Evolutionary conservation across 2,888 invertebrate species (phyloP).

Genomic region (Leptinotarsa rubiginosa): DNA sequence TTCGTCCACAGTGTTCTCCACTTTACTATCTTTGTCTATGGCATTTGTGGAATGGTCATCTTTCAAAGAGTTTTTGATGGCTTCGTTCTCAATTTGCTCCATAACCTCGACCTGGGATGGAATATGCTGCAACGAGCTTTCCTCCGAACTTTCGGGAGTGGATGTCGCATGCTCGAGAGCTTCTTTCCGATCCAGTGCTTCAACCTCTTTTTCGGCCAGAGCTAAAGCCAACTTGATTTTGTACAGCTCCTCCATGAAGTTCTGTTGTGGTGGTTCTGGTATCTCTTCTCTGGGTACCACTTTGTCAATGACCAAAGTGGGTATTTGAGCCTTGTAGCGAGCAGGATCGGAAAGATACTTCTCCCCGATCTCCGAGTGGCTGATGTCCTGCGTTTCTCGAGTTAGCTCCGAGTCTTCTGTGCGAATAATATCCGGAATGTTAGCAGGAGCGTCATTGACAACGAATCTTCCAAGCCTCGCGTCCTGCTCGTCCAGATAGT

Average conservation of each 20-base stretch:
- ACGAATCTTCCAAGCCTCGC: conserved; percentile 42
- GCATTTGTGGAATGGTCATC: not conserved
- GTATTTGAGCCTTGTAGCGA: conserved; percentile 6
- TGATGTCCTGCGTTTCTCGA: conserved; percentile 42
- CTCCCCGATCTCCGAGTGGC: conserved; percentile 40
- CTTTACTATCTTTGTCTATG: conserved; percentile 12
- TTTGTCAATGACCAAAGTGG: conserved; percentile 29
- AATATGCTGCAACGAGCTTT: not conserved
- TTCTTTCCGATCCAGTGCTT: not conserved
- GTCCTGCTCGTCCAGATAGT: conserved; percentile 35
- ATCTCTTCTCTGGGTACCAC: conserved; percentile 27
- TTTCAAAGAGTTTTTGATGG: not conserved
- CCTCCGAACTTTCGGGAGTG: not conserved
- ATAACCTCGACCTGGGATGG: not conserved
- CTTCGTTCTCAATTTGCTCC: not conserved
- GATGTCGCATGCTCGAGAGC: not conserved
- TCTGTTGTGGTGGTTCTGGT: not conserved
- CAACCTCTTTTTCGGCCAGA: not conserved
- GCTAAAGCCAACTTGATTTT: conserved; percentile 13
- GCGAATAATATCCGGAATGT: conserved; percentile 40
- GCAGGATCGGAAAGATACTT: conserved; percentile 26
- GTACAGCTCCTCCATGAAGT: conserved; percentile 25
- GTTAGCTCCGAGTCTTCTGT: conserved; percentile 44
- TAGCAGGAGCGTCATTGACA: conserved; percentile 34
- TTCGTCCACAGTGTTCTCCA: not conserved